Base-by-base conservation (phyloP, 2,888 invertebrate species). In the Megalurothrips usitatus region DNA sequence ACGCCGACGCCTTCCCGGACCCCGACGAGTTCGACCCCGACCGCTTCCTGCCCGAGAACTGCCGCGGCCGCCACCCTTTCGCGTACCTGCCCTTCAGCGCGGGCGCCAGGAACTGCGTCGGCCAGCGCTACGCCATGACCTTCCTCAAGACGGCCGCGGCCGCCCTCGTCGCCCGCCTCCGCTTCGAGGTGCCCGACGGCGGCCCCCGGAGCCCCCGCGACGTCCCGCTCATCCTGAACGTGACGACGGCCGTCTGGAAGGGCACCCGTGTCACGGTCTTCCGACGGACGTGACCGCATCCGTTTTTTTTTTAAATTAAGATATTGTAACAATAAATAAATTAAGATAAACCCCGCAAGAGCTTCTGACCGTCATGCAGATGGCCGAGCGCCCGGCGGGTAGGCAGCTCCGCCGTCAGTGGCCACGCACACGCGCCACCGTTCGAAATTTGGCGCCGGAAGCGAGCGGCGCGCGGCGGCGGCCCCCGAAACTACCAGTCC, bases 71-170 rank as follows among this genome's bases (percentile, higher is more conserved):
- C 63, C 63, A 63, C 63, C 63, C 63, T 1, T 63, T n/a, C 63
- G 68, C 68, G 9, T 68, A n/a, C 68, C 23, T 23, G 68, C 23
- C 68, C 23, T 68, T 68, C 68, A 68, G 68, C 68, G 68, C 68
- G 68, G 68, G 68, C n/a, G 23, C 68, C 23, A 19, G 68, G 68
- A 68, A 23, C 23, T 68, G 68, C 68, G 68, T 68, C n/a, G 68
- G 68, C 68, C 68, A 68, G 68, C 68, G 68, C 9, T 80, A 81
- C 79, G 79, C 81, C 34, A 48, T 82, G 58, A 43, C 79, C n/a
- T 78, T 81, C n/a, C 68, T 68, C 68, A 68, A 68, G 68, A 23
- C 68, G 68, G 68, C 23, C 9, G 68, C 23, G 9, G 68, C 68
- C 68, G 68, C 23, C 23, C 68, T 68, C 8, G 68, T 23, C 23